phyloP scores from a whole-genome alignment of 2,113 vertebrate species.

The Aramus guarauna region DNA sequence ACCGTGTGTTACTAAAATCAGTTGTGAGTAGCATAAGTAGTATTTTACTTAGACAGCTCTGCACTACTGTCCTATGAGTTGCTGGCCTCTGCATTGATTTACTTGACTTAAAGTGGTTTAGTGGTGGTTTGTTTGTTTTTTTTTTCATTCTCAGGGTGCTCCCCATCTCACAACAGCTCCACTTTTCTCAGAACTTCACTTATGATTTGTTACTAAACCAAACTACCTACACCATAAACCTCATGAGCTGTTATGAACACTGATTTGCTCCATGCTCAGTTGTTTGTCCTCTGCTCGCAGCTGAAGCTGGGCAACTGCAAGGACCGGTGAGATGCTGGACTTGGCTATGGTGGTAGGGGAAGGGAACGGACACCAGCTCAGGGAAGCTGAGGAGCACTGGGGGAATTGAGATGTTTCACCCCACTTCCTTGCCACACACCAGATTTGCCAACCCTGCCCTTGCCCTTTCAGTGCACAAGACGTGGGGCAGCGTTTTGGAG shows the following conservation, averaged over 20 bases:
- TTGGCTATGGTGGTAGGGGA: fast-evolving
- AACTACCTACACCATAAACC: background rate
- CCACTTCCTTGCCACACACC: background rate
- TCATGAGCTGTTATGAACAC: background rate
- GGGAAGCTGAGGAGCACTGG: background rate
- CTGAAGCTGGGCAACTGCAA: background rate
- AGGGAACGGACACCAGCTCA: background rate
- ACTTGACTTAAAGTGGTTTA: background rate
- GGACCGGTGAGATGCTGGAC: background rate
- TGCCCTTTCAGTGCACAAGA: background rate
- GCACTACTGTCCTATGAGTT: background rate
- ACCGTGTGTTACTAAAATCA: background rate
- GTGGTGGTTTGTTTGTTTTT: no score
- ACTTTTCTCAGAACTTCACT: background rate
- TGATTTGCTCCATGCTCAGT: background rate
- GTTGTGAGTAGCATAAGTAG: background rate
- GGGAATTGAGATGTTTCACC: background rate
- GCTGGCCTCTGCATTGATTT: background rate
- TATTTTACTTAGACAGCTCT: background rate
- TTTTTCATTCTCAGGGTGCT: background rate
- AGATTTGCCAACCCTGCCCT: background rate
- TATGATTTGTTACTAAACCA: background rate
- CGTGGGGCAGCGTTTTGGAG: fast-evolving
- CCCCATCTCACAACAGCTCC: background rate
- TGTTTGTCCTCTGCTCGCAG: background rate